A percentile compares a stretch with the other conserved stretches of the same genome.
Evolutionary conservation across 1,140 invertebrate species (phyloP).

Genomic region (Zelostemma sp.): DNA sequence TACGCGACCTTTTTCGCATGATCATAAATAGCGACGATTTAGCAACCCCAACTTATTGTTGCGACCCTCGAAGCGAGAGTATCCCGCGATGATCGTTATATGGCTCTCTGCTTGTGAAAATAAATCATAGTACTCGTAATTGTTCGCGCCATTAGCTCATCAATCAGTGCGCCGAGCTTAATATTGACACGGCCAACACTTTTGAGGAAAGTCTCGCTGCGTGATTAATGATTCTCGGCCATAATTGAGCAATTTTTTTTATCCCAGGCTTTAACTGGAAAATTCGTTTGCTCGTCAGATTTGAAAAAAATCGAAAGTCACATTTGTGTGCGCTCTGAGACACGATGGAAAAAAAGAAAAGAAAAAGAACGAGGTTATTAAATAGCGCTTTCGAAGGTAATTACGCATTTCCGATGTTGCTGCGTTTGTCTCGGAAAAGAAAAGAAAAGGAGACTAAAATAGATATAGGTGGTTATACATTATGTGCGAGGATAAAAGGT

Average conservation of each 20-base stretch:
- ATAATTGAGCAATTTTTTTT: too few relatives aligned
- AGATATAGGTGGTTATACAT: conserved; percentile 6
- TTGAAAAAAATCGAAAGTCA: too few relatives aligned
- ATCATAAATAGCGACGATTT: conserved; percentile 16
- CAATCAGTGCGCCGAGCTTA: conserved; percentile 2
- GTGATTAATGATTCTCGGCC: conserved; percentile 4
- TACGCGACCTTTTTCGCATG: conserved; percentile 12
- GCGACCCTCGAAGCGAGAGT: conserved; percentile 14
- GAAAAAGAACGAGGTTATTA: too few relatives aligned
- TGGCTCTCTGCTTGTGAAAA: conserved; percentile 4
- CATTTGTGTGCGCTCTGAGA: too few relatives aligned
- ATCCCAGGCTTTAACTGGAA: too few relatives aligned
- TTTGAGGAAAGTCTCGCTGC: conserved; percentile 3
- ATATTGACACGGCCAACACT: conserved; percentile 8
- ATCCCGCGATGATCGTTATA: conserved; percentile 12
- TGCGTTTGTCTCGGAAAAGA: conserved; percentile 12
- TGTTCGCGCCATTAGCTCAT: conserved; percentile 22
- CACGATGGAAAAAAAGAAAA: too few relatives aligned
- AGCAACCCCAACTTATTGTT: conserved; percentile 8
- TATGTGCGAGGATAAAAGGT: conserved; percentile 9
- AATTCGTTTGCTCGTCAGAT: too few relatives aligned
- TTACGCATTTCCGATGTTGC: too few relatives aligned
- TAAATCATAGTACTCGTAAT: conserved; percentile 16
- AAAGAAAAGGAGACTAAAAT: conserved; percentile 9
- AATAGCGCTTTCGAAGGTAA: too few relatives aligned